Conservation (phyloP, 2,113 vertebrate genomes). For the Lampris megalopsis region DNA sequence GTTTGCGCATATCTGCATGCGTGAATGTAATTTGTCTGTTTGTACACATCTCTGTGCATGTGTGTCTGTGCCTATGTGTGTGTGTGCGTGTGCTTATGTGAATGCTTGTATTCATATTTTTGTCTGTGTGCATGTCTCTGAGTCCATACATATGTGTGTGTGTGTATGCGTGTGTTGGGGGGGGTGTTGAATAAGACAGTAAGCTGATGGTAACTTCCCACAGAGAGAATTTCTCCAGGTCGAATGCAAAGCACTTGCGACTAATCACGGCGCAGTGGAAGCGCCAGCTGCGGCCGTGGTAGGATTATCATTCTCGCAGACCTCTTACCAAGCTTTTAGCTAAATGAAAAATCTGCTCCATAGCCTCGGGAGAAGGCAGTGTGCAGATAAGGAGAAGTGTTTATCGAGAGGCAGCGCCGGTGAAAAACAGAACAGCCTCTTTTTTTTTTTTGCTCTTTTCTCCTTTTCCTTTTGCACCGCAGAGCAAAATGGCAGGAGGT, state of each 20-base stretch:
- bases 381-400: constrained; percentile 97
- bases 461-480: constrained; percentile 83
- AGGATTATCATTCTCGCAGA: constrained; percentile 99
- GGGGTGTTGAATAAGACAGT: constrained; percentile 88
- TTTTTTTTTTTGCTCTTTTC: constrained; percentile 68
- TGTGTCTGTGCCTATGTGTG: constrained; percentile 6
- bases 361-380: constrained; percentile 98
- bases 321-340: constrained; percentile 99
- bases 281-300: constrained; percentile 97
- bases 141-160: constrained; percentile 63
- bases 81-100: neutral
- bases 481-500: constrained; percentile 87
- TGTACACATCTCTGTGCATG: neutral
- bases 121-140: neutral
- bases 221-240: constrained; percentile 99
- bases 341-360: constrained; percentile 99
- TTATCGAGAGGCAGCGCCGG: constrained; percentile 96
- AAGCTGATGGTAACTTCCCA: constrained; percentile 99
- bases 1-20: neutral
- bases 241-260: constrained; percentile 97
- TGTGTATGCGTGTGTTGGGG: constrained; percentile 23
- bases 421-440: constrained; percentile 97
- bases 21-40: neutral
- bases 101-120: neutral
- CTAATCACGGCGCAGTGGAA: constrained; percentile 98